Base-by-base conservation (phyloP, 2,888 invertebrate species). In the Trichogramma evanescens region DNA sequence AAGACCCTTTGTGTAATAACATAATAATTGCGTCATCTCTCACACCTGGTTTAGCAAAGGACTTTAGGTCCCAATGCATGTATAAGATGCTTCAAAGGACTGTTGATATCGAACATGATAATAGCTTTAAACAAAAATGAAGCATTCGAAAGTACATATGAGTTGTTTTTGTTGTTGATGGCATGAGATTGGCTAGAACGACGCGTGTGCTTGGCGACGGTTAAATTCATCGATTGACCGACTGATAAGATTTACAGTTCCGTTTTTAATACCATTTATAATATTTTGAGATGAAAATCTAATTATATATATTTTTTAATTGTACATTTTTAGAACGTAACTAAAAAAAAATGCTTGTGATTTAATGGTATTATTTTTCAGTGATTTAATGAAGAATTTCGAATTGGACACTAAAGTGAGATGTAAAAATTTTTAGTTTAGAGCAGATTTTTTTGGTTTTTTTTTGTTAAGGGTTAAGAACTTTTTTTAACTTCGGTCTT, bases 1-100 rank as follows among this genome's bases (percentile, higher is more conserved):
- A 83, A 83, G 83, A 82, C 83, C 82, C 82, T 71, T 53, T 65
- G 61, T 56, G 61, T 61, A 63, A 61, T 26, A 63, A 59, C 56
- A 51, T 60, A 58, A 26, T 26, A 26, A 63, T 59, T 65, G 58
- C 61, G 63, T 61, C 66, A 62, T 60, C 66, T 26, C 26, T 26
- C 26, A 26, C 26, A 64, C 59, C 63, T 63, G 65, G 66, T 67
- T 66, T 66, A 63, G 61, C 51, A 59, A 61, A 63, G 64, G 65
- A 65, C 58, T 42, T 50, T 59, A 61, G 65, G 56, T 66, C 58
- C 26, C 26, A 26, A 26, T 26, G 63, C 56, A 59, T 63, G 62
- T 52, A 56, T 50, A 45, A 54, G 63, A 65, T 59, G 64, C 65
- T 66, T 26, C 26, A 26, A 26, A 26, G 26, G 26, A 26, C 26